A percentile compares a stretch with the other conserved stretches of the same genome.
Evolutionary conservation across 1,140 invertebrate species (phyloP).

Genomic region (Pseudomyrmex concolor): DNA sequence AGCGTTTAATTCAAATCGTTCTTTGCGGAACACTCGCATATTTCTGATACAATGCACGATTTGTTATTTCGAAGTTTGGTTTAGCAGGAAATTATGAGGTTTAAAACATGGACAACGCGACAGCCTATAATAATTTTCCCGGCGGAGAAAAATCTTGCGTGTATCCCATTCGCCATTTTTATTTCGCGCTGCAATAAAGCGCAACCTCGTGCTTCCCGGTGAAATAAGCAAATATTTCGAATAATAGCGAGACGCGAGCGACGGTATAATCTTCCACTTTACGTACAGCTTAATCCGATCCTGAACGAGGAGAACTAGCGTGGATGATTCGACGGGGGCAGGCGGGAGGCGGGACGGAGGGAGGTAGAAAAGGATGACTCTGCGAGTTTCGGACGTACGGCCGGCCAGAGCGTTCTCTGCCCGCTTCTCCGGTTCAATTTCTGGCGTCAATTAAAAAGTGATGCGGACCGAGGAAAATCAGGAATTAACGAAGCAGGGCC

Average conservation of each 20-base stretch:
- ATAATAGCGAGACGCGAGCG: constrained; percentile 40
- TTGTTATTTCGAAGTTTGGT: neutral
- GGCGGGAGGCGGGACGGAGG: constrained; percentile 7
- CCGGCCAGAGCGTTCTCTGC: constrained; percentile 52
- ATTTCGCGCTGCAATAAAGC: constrained; percentile 7
- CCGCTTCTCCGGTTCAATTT: constrained; percentile 80
- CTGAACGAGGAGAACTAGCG: constrained; percentile 58
- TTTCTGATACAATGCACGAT: neutral
- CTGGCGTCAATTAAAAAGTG: constrained; percentile 85
- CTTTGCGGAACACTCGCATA: neutral
- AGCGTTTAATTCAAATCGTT: neutral
- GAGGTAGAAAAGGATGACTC: constrained; percentile 77
- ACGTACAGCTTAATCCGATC: constrained; percentile 61
- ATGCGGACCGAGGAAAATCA: constrained; percentile 84
- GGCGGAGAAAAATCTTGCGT: neutral
- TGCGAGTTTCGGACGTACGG: constrained; percentile 74
- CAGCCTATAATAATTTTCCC: neutral
- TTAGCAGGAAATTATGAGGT: neutral
- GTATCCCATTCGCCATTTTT: neutral
- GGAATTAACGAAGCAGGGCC: constrained; percentile 82
- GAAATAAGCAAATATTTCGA: constrained; percentile 42
- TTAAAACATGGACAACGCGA: neutral
- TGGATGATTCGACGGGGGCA: constrained; percentile 71
- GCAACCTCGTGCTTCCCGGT: neutral
- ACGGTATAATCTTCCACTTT: constrained; percentile 51